phyloP scores from a whole-genome alignment of 92 coral and sea anemone genomes.

The Actinernus sp. region DNA sequence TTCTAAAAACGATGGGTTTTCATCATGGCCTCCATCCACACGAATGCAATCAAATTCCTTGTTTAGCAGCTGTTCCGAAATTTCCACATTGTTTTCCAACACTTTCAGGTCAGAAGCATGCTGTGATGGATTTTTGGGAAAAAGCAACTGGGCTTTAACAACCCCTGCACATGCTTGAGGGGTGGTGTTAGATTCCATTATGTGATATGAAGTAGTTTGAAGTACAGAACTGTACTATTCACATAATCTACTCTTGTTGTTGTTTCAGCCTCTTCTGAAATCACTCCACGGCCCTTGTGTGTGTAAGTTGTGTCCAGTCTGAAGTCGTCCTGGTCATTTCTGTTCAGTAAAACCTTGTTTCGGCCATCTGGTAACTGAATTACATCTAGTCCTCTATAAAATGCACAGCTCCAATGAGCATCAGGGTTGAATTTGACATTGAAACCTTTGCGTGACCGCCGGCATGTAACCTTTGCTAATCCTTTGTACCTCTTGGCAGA shows the following conservation, averaged over 20 bases:
- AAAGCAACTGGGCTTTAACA: conserved; percentile 16
- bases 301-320: conserved; percentile 58
- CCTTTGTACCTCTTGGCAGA: conserved; percentile 59
- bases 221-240: conserved; percentile 33
- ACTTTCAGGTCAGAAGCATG: conserved; percentile 36
- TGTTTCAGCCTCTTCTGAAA: conserved; percentile 37
- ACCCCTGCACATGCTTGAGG: conserved; percentile 43
- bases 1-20: conserved; percentile 15
- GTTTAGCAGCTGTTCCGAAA: background rate
- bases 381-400: conserved; percentile 45
- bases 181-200: conserved; percentile 51
- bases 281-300: conserved; percentile 34
- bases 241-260: conserved; percentile 57
- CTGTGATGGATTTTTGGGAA: conserved; percentile 49
- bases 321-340: conserved; percentile 47
- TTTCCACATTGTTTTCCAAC: conserved; percentile 17
- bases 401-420: conserved; percentile 50
- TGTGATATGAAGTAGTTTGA: conserved; percentile 47
- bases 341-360: conserved; percentile 32
- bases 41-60: conserved; percentile 50
- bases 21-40: conserved; percentile 45
- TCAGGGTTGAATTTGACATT: conserved; percentile 38
- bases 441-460: conserved; percentile 46
- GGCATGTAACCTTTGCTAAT: conserved; percentile 40
- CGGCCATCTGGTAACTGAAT: conserved; percentile 44